Evolutionary conservation across 2,888 invertebrate genomes (phyloP).

Genomic region (Eristalis pertinax): DNA sequence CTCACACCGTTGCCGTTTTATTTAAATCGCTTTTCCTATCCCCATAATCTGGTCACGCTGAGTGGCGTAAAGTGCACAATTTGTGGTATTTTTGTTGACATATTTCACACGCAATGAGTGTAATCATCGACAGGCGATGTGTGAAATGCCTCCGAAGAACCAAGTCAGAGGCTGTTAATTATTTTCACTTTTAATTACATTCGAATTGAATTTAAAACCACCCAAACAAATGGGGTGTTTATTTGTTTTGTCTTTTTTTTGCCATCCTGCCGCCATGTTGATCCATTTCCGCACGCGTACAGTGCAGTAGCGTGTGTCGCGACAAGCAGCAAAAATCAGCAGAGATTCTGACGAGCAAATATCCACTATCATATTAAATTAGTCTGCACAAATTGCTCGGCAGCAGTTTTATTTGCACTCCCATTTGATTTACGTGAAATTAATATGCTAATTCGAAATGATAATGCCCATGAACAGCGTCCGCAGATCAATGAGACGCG

Average conservation of each 20-base stretch:
- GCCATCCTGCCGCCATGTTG: background rate
- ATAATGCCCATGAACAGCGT: background rate
- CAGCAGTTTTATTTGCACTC: constrained; percentile 17
- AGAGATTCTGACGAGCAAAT: background rate
- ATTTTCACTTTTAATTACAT: background rate
- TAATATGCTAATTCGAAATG: constrained; percentile 14
- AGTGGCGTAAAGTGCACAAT: background rate
- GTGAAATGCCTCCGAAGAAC: too few species aligned
- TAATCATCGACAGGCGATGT: background rate
- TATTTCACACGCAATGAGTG: background rate
- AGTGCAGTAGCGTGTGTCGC: background rate
- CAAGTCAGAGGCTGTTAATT: background rate
- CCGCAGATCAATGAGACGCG: background rate
- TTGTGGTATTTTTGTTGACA: background rate
- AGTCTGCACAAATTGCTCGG: constrained; percentile 1
- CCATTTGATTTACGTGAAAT: constrained; percentile 23
- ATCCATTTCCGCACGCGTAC: background rate
- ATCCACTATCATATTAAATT: background rate
- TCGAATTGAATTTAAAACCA: background rate
- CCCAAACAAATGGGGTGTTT: background rate
- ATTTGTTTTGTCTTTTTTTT: too few species aligned
- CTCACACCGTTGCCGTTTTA: too few species aligned
- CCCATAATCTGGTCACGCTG: too few species aligned
- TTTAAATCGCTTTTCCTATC: too few species aligned
- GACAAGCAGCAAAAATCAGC: background rate